Conservation (phyloP, 2,888 invertebrate genomes). For the Drosophila mimica region DNA sequence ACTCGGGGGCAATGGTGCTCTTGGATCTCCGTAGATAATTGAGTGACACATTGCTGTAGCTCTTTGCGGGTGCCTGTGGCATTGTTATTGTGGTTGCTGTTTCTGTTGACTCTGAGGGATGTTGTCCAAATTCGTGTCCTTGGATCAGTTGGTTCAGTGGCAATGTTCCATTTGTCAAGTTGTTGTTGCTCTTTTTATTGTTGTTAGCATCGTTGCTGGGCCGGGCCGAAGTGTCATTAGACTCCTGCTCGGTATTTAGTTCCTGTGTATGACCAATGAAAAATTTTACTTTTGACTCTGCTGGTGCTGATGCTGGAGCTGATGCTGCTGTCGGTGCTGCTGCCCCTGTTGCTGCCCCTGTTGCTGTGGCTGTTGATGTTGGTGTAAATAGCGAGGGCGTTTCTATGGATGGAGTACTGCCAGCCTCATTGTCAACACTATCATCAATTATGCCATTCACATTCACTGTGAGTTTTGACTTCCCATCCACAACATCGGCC, state of each 20-base stretch:
- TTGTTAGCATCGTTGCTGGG: slow-evolving; percentile 71
- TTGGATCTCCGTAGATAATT: slow-evolving; percentile 68
- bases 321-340: slow-evolving; percentile 1
- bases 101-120: slow-evolving; percentile 20
- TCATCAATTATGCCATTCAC: slow-evolving; percentile 74
- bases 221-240: slow-evolving; percentile 58
- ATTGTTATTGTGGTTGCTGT: slow-evolving; percentile 6
- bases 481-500: slow-evolving; percentile 40
- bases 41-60: slow-evolving; percentile 66
- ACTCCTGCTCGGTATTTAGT: slow-evolving; percentile 53
- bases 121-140: slow-evolving; percentile 18
- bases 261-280: slow-evolving; percentile 81
- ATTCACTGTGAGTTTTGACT: slow-evolving; percentile 69
- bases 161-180: slow-evolving; percentile 66
- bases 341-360: not conserved
- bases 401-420: slow-evolving; percentile 28
- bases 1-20: slow-evolving; percentile 42
- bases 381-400: slow-evolving; percentile 41
- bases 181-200: slow-evolving; percentile 32
- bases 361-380: slow-evolving; percentile 6
- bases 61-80: slow-evolving; percentile 44
- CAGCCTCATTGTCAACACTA: slow-evolving; percentile 36
- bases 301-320: slow-evolving; percentile 25
- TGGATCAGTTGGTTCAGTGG: slow-evolving; percentile 30
- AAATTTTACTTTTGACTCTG: slow-evolving; percentile 72